Evolutionary conservation across 2,888 invertebrate genomes (phyloP).

Genomic region (Andrena hattorfiana): DNA sequence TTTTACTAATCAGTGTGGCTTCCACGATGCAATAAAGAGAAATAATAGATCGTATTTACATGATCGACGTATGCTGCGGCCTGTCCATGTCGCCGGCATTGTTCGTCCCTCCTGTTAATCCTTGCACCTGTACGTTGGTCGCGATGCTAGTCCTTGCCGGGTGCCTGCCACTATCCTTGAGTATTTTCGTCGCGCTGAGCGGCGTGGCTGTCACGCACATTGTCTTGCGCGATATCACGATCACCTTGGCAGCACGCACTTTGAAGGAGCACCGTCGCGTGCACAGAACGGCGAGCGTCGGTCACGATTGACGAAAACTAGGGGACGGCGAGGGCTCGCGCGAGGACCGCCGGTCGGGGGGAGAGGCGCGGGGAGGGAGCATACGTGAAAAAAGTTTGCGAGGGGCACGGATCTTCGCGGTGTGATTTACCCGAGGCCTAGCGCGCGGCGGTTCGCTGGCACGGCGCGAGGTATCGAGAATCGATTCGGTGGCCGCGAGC

Average conservation of each 20-base stretch:
- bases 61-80: conserved; percentile 83
- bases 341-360: not conserved
- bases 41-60: conserved; percentile 76
- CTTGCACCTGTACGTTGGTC: conserved; percentile 75
- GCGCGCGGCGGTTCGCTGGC: conserved; percentile 37
- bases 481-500: conserved; percentile 18
- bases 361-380: not conserved
- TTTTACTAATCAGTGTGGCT: not conserved
- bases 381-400: conserved; percentile 18
- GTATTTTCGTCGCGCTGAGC: conserved; percentile 80
- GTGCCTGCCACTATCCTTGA: conserved; percentile 78
- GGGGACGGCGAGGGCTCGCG: not conserved
- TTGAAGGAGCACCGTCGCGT: conserved; percentile 36
- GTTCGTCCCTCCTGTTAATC: conserved; percentile 70
- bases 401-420: conserved; percentile 9
- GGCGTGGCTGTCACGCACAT: conserved; percentile 83
- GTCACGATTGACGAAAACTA: conserved; percentile 27
- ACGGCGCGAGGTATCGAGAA: conserved; percentile 16
- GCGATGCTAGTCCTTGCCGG: conserved; percentile 74
- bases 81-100: conserved; percentile 69
- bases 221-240: conserved; percentile 63
- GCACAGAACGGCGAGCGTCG: conserved; percentile 42
- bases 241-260: conserved; percentile 65
- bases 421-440: conserved; percentile 56
- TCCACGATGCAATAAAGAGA: not conserved